Conservation (phyloP, 2,888 invertebrate species). For the Leptopilina drosophilae region DNA sequence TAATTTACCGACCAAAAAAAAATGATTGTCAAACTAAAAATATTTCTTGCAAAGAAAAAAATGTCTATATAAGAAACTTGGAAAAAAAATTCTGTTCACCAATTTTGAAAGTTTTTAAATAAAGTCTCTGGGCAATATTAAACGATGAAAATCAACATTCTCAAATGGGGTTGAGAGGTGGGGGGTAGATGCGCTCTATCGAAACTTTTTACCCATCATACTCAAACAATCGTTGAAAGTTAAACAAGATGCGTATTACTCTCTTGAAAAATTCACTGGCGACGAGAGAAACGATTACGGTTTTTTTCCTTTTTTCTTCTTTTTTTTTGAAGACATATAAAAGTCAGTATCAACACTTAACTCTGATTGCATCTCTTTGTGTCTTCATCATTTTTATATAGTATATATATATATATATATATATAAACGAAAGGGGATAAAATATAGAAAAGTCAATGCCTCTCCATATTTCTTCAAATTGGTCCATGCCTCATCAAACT, state of each 20-base stretch:
- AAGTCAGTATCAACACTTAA: slow-evolving; percentile 33
- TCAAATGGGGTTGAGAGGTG: neutral
- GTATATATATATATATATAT: neutral
- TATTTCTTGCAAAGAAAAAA: too few relatives aligned
- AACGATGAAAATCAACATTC: slow-evolving; percentile 27
- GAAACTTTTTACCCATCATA: slow-evolving; percentile 20
- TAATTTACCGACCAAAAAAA: too few relatives aligned
- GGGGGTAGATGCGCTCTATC: too few relatives aligned
- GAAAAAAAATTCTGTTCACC: too few relatives aligned
- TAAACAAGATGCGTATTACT: slow-evolving; percentile 22
- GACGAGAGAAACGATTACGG: slow-evolving; percentile 7
- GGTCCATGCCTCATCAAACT: slow-evolving; percentile 35
- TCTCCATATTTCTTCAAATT: slow-evolving; percentile 26
- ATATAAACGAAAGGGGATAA: neutral
- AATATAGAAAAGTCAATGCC: neutral
- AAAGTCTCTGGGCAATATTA: slow-evolving; percentile 17
- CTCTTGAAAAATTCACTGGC: slow-evolving; percentile 11
- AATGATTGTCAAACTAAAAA: too few relatives aligned
- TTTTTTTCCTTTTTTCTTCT: too few relatives aligned
- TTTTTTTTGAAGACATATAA: neutral
- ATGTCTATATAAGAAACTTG: too few relatives aligned
- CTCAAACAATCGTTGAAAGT: slow-evolving; percentile 30
- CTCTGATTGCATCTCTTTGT: slow-evolving; percentile 19
- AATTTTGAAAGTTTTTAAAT: slow-evolving; percentile 21
- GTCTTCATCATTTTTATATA: neutral